A percentile compares a stretch with the other conserved stretches of the same genome.
phyloP scores from a whole-genome alignment of 2,113 vertebrate genomes.

The Neopipo cinnamomea region DNA sequence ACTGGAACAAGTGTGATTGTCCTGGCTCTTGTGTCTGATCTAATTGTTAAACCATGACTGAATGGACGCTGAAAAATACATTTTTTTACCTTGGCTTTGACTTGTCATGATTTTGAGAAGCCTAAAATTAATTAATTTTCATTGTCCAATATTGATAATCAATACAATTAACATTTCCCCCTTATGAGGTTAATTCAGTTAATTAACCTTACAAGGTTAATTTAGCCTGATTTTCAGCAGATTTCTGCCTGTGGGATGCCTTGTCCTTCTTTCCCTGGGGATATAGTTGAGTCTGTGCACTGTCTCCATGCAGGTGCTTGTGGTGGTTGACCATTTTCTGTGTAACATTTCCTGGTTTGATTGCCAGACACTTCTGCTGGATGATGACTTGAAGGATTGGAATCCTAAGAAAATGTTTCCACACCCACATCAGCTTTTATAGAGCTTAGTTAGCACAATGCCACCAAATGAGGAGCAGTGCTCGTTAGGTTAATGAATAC shows the following conservation, averaged over 20 bases:
- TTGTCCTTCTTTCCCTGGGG: background rate
- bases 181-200: too few relatives aligned
- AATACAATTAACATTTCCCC: background rate
- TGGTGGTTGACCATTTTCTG: background rate
- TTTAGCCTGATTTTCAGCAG: background rate
- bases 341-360: background rate
- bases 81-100: background rate
- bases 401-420: constrained; percentile 12
- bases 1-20: background rate
- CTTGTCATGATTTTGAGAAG: background rate
- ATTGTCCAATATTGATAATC: background rate
- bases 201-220: too few relatives aligned
- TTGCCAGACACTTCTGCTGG: background rate
- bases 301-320: background rate
- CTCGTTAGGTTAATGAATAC: background rate
- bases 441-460: background rate
- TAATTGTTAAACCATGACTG: background rate
- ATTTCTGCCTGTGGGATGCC: background rate
- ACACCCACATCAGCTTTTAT: constrained; percentile 7
- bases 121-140: background rate
- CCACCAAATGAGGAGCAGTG: background rate
- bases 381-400: constrained; percentile 10
- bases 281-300: rapidly evolving
- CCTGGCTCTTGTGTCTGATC: background rate
- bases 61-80: background rate